Percentiles rank a stretch among this genome's conserved stretches.
Conservation (phyloP, 2,797 vertebrate species). For the Karalla daura region DNA sequence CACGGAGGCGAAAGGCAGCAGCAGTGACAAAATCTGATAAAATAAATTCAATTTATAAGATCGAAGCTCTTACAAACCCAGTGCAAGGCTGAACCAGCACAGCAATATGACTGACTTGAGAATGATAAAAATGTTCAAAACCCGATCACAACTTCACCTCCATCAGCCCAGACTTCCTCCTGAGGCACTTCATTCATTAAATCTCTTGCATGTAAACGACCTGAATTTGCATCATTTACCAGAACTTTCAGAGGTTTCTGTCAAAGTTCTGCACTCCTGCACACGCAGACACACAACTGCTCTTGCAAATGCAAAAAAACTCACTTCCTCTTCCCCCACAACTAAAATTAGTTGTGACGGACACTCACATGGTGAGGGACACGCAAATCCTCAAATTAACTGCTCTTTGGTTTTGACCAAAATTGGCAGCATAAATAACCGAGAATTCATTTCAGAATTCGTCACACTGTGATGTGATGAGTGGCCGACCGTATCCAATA, state of each 20-base stretch:
- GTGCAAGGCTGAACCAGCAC: background rate
- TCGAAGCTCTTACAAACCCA: background rate
- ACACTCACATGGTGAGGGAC: constrained; percentile 23
- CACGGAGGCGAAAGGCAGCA: background rate
- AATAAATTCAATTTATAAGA: background rate
- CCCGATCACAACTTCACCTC: background rate
- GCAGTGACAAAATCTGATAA: background rate
- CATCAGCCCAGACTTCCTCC: background rate
- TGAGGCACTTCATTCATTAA: background rate
- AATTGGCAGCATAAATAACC: background rate
- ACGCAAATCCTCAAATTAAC: constrained; percentile 5
- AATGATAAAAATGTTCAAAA: background rate
- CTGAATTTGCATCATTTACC: background rate
- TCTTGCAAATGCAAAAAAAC: constrained; percentile 8
- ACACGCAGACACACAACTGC: background rate
- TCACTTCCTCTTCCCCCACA: constrained; percentile 43
- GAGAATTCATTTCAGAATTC: background rate
- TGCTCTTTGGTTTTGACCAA: background rate
- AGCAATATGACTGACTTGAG: background rate
- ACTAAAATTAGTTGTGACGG: constrained; percentile 37
- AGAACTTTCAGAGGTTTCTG: background rate
- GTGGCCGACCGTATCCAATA: background rate
- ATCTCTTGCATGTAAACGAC: background rate
- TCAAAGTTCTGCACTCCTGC: background rate
- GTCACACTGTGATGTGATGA: background rate